These are phyloP conservation scores for Oenanthe melanoleuca DNA, from an alignment of 2,113 vertebrate species.

Conservation along the genomic window DNA sequence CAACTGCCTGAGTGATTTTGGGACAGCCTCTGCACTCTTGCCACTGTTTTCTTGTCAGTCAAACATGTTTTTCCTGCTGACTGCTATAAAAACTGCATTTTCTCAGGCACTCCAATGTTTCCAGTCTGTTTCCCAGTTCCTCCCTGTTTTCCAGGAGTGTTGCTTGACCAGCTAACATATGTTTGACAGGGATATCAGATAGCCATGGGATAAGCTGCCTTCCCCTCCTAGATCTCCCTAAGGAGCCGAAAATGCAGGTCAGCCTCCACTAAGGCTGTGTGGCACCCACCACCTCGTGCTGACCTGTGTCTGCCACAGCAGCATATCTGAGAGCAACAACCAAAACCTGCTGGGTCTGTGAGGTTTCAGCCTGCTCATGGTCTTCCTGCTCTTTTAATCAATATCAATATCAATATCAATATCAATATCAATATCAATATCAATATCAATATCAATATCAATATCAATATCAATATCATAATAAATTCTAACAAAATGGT, in stretches of 20 bases:
- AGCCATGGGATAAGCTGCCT: background rate
- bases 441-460: too few relatives aligned
- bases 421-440: too few relatives aligned
- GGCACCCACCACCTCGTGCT: background rate
- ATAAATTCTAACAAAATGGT: background rate
- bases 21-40: background rate
- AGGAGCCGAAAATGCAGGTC: background rate
- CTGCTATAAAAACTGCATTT: background rate
- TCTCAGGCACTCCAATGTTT: background rate
- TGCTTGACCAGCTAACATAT: background rate
- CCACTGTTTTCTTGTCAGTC: background rate
- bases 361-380: background rate
- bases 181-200: background rate
- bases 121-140: background rate
- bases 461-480: too few relatives aligned
- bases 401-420: background rate
- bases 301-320: rapidly evolving
- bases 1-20: background rate
- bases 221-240: background rate
- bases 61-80: background rate
- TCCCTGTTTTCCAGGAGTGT: background rate
- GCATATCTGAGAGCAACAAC: background rate
- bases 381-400: background rate
- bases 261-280: background rate
- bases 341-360: too few relatives aligned